phyloP scores from a whole-genome alignment of 2,888 invertebrate genomes.

The Pecten maximus region DNA sequence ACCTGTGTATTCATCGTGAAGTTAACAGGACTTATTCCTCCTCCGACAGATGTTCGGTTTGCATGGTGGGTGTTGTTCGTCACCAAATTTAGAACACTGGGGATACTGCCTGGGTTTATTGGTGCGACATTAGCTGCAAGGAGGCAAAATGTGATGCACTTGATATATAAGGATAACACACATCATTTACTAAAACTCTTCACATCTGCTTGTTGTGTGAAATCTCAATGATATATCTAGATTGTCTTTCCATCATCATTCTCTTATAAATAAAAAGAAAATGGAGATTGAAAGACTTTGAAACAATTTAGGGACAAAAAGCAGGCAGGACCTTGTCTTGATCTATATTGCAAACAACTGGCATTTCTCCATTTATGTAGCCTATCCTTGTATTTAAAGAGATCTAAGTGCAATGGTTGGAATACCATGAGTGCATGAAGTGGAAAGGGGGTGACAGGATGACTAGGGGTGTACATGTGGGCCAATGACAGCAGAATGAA shows the following conservation, averaged over 20 bases:
- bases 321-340: not conserved
- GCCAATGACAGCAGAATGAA: not conserved
- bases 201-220: not conserved
- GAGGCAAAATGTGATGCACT: slow-evolving; percentile 45
- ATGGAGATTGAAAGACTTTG: not conserved
- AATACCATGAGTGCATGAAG: not conserved
- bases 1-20: slow-evolving; percentile 82
- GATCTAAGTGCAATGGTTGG: not conserved
- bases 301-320: not conserved
- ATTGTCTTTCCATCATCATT: not conserved
- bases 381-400: not conserved
- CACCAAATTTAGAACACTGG: slow-evolving; percentile 77
- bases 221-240: not conserved
- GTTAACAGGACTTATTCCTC: slow-evolving; percentile 88
- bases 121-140: slow-evolving; percentile 77
- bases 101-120: slow-evolving; percentile 81
- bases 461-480: not conserved
- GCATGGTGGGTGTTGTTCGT: slow-evolving; percentile 67
- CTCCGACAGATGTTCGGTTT: slow-evolving; percentile 85
- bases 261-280: not conserved
- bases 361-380: not conserved
- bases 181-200: too few relatives aligned
- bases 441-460: not conserved
- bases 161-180: not conserved
- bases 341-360: not conserved